Evolutionary conservation across 2,888 invertebrate genomes (phyloP).

Genomic region (Rhingia campestris): DNA sequence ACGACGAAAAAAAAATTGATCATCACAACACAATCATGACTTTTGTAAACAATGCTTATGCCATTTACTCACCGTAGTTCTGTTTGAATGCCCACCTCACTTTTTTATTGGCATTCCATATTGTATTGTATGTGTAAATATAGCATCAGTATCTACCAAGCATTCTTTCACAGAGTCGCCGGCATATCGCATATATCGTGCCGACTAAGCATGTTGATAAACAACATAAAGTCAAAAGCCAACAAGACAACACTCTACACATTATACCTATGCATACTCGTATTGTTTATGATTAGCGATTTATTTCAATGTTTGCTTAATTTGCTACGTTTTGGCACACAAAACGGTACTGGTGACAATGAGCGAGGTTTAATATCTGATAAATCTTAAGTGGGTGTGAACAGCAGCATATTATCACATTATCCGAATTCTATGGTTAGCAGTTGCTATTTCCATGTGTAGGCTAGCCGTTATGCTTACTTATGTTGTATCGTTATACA

Average conservation of each 20-base stretch:
- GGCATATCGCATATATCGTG: background rate
- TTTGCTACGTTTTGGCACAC: conserved; percentile 38
- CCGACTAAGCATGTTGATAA: conserved; percentile 42
- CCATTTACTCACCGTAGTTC: too few relatives aligned
- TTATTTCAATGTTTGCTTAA: conserved; percentile 55
- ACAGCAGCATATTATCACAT: conserved; percentile 31
- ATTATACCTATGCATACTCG: background rate
- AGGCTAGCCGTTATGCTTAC: background rate
- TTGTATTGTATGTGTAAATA: too few relatives aligned
- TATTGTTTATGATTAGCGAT: conserved; percentile 46
- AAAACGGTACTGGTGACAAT: conserved; percentile 35
- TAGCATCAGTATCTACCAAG: background rate
- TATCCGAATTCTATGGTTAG: conserved; percentile 16
- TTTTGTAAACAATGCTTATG: too few relatives aligned
- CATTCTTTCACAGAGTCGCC: background rate
- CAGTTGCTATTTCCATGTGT: conserved; percentile 13
- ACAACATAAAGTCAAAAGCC: conserved; percentile 47
- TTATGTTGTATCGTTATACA: background rate
- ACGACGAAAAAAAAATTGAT: too few relatives aligned
- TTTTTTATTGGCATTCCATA: too few relatives aligned
- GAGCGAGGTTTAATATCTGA: conserved; percentile 10
- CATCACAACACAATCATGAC: too few relatives aligned
- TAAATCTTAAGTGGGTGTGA: conserved; percentile 45
- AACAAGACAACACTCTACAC: conserved; percentile 27
- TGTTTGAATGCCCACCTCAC: too few relatives aligned